Evolutionary conservation across 2,113 vertebrate species (phyloP).

Genomic region (Arothron firmamentum): DNA sequence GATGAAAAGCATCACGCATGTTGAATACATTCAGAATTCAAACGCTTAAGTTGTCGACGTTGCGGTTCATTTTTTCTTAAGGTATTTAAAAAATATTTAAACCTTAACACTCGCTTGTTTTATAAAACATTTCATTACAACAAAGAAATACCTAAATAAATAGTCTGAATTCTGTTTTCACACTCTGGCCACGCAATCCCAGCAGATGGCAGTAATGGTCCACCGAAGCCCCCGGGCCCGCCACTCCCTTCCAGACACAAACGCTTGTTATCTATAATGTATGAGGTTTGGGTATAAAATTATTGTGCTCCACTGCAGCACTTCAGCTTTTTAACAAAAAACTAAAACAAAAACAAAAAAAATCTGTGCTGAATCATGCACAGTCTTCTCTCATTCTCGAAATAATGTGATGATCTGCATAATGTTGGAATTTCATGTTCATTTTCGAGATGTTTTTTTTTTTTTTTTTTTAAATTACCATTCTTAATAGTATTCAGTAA

Average conservation of each 20-base stretch:
- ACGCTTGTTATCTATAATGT: constrained; percentile 11
- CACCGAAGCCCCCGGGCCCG: constrained; percentile 6
- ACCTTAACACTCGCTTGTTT: too few species aligned
- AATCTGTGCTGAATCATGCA: constrained; percentile 19
- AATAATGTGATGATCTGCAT: background rate
- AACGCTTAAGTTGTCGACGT: too few species aligned
- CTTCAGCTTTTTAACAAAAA: constrained; percentile 1
- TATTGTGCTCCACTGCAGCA: constrained; percentile 5
- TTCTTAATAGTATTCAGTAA: background rate
- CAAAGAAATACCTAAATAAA: too few species aligned
- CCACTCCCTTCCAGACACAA: constrained; percentile 37
- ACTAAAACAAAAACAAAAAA: constrained; percentile 8
- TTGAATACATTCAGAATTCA: too few species aligned
- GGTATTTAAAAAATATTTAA: too few species aligned
- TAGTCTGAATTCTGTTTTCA: background rate
- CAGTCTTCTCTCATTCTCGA: too few species aligned
- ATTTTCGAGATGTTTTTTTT: constrained; percentile 21
- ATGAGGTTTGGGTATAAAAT: constrained; percentile 23
- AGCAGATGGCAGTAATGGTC: constrained; percentile 70
- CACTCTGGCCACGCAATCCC: background rate
- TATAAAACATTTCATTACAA: too few species aligned
- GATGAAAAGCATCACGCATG: too few species aligned
- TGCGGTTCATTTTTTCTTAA: too few species aligned
- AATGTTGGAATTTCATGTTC: constrained; percentile 7
- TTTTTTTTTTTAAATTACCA: background rate